Evolutionary conservation across 2,888 invertebrate genomes (phyloP).

Genomic region (Drosophila koepferae): DNA sequence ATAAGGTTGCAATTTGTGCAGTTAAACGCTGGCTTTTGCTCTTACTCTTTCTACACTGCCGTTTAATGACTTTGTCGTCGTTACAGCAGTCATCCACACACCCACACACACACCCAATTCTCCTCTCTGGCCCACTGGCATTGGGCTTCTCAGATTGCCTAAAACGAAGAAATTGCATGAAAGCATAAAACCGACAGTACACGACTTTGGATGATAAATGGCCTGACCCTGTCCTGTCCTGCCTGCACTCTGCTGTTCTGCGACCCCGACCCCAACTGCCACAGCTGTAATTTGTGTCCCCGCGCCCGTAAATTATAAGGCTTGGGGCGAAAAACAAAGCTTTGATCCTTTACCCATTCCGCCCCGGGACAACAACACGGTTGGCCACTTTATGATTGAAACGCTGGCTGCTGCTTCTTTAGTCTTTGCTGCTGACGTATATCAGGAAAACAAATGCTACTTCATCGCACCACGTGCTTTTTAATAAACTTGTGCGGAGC

Average conservation of each 20-base stretch:
- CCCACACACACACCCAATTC: not conserved
- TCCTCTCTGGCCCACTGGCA: conserved; percentile 8
- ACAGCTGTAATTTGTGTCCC: conserved; percentile 70
- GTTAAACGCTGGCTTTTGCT: conserved; percentile 79
- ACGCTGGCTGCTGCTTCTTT: conserved; percentile 26
- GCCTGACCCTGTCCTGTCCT: conserved; percentile 50
- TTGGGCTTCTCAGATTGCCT: conserved; percentile 72
- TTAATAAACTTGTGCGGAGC: conserved; percentile 76
- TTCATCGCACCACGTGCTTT: conserved; percentile 52
- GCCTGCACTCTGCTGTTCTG: conserved; percentile 13
- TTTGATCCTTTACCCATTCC: conserved; percentile 24
- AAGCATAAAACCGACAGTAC: conserved; percentile 80
- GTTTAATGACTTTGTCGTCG: conserved; percentile 79
- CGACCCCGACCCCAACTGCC: conserved; percentile 5
- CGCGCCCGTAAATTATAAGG: conserved; percentile 72
- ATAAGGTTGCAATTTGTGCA: conserved; percentile 81
- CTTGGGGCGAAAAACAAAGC: conserved; percentile 51
- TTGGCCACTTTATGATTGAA: conserved; percentile 73
- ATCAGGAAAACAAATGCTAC: conserved; percentile 28
- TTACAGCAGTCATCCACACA: conserved; percentile 32
- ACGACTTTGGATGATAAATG: conserved; percentile 82
- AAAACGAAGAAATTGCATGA: conserved; percentile 75
- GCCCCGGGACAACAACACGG: conserved; percentile 28
- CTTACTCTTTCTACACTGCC: conserved; percentile 48
- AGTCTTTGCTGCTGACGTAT: conserved; percentile 12